Evolutionary conservation across 2,888 invertebrate genomes (phyloP), one percentile per base, ranked within the genome.

Genomic region (Drosophila paucipuncta): DNA sequence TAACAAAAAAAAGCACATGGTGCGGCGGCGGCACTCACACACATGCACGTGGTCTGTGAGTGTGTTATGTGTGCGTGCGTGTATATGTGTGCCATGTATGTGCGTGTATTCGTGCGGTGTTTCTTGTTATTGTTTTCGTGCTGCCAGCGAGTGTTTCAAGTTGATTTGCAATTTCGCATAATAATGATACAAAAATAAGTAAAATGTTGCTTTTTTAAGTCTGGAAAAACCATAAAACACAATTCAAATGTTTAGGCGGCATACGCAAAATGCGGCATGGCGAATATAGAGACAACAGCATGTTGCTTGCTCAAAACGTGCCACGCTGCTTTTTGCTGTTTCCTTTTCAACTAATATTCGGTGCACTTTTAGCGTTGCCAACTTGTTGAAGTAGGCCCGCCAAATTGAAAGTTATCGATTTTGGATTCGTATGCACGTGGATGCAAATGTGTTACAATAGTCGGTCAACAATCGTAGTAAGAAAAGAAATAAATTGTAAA

Each of bases 1-100:
- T 72, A 50, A 72, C 61, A 60, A 60, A 79, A 74, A 43, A 86
- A 90, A 91, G 88, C 88, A 89, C 91, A 88, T 89, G 88, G 90
- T 72, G 72, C 78, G 77, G 77, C 77, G 78, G 78, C 91, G 78
- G 65, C 78, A 77, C 88, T 65, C 67, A 80, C 71, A 76, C 64
- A 76, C 90, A 78, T 47, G 9, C 91, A 90, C 89, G 85, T 90
- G 91, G 72, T 80, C 28, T 60, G 41, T 43, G 49, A 30, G 33
- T 66, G 30, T 7, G 25, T 49, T 54, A 39, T 66, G 62, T 67
- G 53, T 54, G 28, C 37, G 50, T 35, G 13, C 11, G 35, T 50
- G 54, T 50, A 25, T 58, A 25, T 30, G n/a, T 5, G 18, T 47
- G 33, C 47, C 28, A 55, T 52, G 22, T 28, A n/a, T 1, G 2